Conservation (phyloP, 2,888 invertebrate genomes). For the Dryococelus australis region DNA sequence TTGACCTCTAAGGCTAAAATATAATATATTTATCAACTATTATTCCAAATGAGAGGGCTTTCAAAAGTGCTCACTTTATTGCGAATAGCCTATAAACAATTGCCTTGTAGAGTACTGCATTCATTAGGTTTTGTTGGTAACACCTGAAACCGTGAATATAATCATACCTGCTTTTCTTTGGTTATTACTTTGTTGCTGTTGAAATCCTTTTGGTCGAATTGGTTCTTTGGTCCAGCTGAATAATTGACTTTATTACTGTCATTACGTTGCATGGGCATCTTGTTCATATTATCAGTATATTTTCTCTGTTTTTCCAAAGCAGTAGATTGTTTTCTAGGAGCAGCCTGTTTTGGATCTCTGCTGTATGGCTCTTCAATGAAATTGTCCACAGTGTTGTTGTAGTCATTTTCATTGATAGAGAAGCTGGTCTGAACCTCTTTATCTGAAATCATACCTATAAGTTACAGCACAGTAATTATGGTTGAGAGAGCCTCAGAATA, state of each 20-base stretch:
- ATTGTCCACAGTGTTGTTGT: slow-evolving; percentile 43
- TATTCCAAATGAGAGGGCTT: no score
- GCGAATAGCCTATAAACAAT: no score
- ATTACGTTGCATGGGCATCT: background rate
- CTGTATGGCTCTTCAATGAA: slow-evolving; percentile 51
- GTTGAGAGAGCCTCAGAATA: background rate
- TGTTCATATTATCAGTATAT: background rate
- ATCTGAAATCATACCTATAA: slow-evolving; percentile 41
- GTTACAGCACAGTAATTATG: background rate
- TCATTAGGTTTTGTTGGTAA: no score
- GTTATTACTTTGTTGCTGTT: background rate
- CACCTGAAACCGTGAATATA: background rate
- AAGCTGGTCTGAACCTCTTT: slow-evolving; percentile 49
- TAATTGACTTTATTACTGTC: background rate
- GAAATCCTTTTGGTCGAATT: background rate
- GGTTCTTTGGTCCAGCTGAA: no score
- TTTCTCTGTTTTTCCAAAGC: background rate
- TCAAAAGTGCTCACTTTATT: no score
- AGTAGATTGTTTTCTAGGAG: background rate
- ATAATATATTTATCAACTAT: no score
- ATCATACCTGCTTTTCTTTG: background rate
- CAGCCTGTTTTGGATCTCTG: slow-evolving; percentile 48
- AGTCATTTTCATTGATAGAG: slow-evolving; percentile 30
- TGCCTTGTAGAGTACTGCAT: no score
- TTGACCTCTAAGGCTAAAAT: no score